Conservation (phyloP, 2,113 vertebrate species). For the Anoura caudifer region DNA sequence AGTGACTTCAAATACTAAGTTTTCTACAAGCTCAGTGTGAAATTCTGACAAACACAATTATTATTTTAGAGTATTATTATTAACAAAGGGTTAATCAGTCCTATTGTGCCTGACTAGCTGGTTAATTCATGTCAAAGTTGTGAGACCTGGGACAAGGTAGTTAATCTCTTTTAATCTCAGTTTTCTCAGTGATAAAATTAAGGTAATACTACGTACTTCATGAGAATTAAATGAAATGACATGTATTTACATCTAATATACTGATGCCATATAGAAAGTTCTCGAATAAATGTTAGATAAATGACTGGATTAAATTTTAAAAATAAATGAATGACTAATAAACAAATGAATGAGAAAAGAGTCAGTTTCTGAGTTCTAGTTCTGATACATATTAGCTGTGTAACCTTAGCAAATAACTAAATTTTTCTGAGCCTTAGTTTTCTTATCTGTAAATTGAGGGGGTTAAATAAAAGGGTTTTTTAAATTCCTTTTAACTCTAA, state of each 20-base stretch:
- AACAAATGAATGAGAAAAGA: background rate
- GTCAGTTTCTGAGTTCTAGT: background rate
- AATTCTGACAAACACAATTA: background rate
- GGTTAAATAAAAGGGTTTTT: background rate
- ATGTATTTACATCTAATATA: background rate
- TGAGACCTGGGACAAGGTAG: background rate
- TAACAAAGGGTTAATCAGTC: background rate
- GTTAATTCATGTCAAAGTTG: background rate
- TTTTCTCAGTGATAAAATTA: slow-evolving; percentile 4
- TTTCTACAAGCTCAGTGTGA: background rate
- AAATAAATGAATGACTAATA: background rate
- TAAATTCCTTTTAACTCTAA: background rate
- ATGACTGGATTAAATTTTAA: background rate
- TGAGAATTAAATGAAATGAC: slow-evolving; percentile 8
- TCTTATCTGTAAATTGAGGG: background rate
- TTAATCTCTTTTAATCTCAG: background rate
- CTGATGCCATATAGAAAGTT: background rate
- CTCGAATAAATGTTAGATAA: background rate
- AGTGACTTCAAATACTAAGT: background rate
- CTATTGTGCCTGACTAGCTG: background rate
- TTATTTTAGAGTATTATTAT: background rate
- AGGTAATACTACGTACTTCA: background rate
- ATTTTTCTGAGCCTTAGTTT: background rate
- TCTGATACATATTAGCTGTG: background rate
- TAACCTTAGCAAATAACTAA: slow-evolving; percentile 19